phyloP scores from a whole-genome alignment of 2,888 invertebrate species.

The Koerneria pararmatus region DNA sequence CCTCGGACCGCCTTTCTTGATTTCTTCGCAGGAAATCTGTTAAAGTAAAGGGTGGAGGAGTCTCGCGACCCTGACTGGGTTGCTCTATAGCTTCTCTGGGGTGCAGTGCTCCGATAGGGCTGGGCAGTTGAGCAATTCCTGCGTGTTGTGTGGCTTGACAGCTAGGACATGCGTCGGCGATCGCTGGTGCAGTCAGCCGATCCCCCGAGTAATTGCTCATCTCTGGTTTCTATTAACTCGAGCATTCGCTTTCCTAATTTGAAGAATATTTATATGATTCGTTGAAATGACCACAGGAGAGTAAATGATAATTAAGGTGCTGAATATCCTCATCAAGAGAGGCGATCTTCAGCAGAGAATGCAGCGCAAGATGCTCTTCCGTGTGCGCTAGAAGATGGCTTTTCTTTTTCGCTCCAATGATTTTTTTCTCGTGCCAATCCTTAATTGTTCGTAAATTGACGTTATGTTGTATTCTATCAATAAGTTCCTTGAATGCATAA shows the following conservation, averaged over 20 bases:
- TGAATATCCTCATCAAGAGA: slow-evolving; percentile 86
- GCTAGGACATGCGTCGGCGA: too few relatives aligned
- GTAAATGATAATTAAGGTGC: slow-evolving; percentile 66
- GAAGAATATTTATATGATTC: not conserved
- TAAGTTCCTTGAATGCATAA: too few relatives aligned
- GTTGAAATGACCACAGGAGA: not conserved
- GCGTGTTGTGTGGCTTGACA: too few relatives aligned
- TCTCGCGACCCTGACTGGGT: too few relatives aligned
- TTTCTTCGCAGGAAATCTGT: too few relatives aligned
- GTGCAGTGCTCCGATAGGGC: too few relatives aligned
- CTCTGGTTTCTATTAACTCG: not conserved
- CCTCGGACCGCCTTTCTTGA: too few relatives aligned
- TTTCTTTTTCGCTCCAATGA: slow-evolving; percentile 5
- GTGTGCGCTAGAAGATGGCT: slow-evolving; percentile 73
- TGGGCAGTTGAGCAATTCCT: too few relatives aligned
- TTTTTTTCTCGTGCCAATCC: not conserved
- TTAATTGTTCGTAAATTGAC: not conserved
- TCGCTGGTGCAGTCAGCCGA: too few relatives aligned
- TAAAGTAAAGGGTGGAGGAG: too few relatives aligned
- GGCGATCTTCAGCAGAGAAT: slow-evolving; percentile 92
- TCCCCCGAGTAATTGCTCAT: not conserved
- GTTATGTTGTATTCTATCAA: not conserved
- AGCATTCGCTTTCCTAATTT: not conserved
- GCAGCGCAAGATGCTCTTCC: slow-evolving; percentile 92
- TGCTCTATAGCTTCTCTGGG: too few relatives aligned